A percentile compares a stretch with the other conserved stretches of the same genome.
phyloP scores from a whole-genome alignment of 2,888 invertebrate genomes.

The Thecophora atra region DNA sequence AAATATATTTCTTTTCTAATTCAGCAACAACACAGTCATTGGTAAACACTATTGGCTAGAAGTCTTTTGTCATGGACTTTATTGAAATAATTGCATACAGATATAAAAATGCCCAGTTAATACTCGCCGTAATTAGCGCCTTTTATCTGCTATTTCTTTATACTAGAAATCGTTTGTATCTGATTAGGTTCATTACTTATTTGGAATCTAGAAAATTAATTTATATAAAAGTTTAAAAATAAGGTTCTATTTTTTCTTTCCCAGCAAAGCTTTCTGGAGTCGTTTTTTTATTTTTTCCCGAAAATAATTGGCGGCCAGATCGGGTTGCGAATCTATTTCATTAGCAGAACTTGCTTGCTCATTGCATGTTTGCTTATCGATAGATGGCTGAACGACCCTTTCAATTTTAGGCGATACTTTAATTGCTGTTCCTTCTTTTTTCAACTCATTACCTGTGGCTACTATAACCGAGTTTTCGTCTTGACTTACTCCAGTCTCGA shows the following conservation, averaged over 20 bases:
- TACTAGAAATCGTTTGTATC: too few relatives aligned
- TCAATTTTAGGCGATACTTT: conserved; percentile 26
- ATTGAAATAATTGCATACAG: too few relatives aligned
- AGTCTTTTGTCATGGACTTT: too few relatives aligned
- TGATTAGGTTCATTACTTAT: too few relatives aligned
- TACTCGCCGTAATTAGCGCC: too few relatives aligned
- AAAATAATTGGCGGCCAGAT: conserved; percentile 55
- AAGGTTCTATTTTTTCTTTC: conserved; percentile 55
- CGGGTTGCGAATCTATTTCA: conserved; percentile 16
- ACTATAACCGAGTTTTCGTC: conserved; percentile 6
- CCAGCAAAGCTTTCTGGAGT: conserved; percentile 59
- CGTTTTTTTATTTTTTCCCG: conserved; percentile 63
- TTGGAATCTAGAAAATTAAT: too few relatives aligned
- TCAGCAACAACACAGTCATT: too few relatives aligned
- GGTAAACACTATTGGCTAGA: too few relatives aligned
- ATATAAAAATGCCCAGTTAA: too few relatives aligned
- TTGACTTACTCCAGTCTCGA: conserved; percentile 51
- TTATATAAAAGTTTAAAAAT: neutral
- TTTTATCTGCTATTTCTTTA: too few relatives aligned
- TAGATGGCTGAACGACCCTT: neutral
- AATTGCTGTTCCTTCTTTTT: neutral
- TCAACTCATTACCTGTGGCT: neutral
- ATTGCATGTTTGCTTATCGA: neutral
- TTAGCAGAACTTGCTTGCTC: conserved; percentile 20
- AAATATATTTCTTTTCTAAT: too few relatives aligned